Base-by-base conservation (phyloP, 2,888 invertebrate genomes). In the Caenorhabditis zanzibari region DNA sequence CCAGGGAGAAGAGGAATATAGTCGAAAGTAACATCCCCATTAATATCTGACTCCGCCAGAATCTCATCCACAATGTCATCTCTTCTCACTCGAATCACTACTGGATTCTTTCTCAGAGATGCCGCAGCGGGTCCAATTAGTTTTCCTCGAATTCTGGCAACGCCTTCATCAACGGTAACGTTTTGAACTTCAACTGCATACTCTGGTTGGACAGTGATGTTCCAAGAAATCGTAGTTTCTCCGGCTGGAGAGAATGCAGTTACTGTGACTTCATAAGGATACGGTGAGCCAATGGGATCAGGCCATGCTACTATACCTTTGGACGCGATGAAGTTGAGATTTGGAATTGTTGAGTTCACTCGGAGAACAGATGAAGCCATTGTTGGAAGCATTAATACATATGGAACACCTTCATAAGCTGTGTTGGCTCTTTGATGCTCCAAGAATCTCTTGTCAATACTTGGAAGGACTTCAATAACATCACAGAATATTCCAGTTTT, bases 391-490 rank as follows among this genome's bases (percentile, higher is more conserved):
- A 85, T 84, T 22, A 88, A 73, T 16, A 87, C 82, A 66, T 89
- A 90, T 2, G 90, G 86, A 4, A 75, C 56, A 26, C 88, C 89
- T 75, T 90, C 90, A 12, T 58, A 73, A 1, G 87, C 89, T n/a
- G 69, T 61, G 22, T 86, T 88, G 16, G 84, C 85, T 59, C 77
- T 74, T 49, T 85, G 81, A 76, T 89, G 85, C 47, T 85, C 84
- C 73, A 87, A 32, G 64, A 88, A 85, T 10, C 73, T 56, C 12
- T 64, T 61, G 28, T 88, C 87, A 52, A 88, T 84, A 9, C 66
- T 80, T 12, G 87, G 85, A 10, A 84, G 22, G 9, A 85, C 64
- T 68, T 88, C 87, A 12, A 85, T 84, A 38, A 85, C 80, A 28
- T 86, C 87, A 64, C 88, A 88, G 28, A 73, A 69, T 9, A 86